phyloP scores from a whole-genome alignment of 1,140 invertebrate species.

The Diorhabda sublineata region DNA sequence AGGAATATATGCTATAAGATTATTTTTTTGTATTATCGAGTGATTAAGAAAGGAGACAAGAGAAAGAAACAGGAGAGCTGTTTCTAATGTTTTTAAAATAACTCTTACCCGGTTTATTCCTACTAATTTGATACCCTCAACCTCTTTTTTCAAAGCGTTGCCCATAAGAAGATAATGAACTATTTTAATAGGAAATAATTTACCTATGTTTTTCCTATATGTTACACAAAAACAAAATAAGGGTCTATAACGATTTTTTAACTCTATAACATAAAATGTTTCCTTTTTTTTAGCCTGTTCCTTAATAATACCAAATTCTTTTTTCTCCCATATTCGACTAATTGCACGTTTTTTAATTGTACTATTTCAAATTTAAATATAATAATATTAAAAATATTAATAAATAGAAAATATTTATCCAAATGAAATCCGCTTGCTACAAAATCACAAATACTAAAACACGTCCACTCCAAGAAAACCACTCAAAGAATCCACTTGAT shows the following conservation, averaged over 20 bases:
- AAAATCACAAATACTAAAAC: background rate
- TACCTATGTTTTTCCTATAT: slow-evolving; percentile 1
- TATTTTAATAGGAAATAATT: slow-evolving; percentile 7
- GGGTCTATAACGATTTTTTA: background rate
- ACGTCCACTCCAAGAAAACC: background rate
- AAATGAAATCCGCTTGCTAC: background rate
- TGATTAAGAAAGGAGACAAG: background rate
- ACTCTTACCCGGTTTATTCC: background rate
- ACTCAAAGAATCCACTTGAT: too few relatives aligned
- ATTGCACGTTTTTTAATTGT: background rate
- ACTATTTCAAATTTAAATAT: background rate
- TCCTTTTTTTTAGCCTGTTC: too few relatives aligned
- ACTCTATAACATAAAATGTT: too few relatives aligned
- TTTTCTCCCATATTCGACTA: background rate
- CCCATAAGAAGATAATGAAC: background rate
- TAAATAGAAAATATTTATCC: background rate
- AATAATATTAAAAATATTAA: background rate
- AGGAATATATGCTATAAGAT: slow-evolving; percentile 4
- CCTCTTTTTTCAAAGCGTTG: background rate
- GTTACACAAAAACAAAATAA: slow-evolving; percentile 5
- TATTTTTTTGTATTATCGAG: background rate
- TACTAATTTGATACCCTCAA: background rate
- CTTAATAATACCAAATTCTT: background rate
- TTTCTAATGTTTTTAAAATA: background rate
- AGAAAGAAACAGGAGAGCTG: too few relatives aligned